Conservation (phyloP, 2,113 vertebrate species). For the Mesocricetus auratus region DNA sequence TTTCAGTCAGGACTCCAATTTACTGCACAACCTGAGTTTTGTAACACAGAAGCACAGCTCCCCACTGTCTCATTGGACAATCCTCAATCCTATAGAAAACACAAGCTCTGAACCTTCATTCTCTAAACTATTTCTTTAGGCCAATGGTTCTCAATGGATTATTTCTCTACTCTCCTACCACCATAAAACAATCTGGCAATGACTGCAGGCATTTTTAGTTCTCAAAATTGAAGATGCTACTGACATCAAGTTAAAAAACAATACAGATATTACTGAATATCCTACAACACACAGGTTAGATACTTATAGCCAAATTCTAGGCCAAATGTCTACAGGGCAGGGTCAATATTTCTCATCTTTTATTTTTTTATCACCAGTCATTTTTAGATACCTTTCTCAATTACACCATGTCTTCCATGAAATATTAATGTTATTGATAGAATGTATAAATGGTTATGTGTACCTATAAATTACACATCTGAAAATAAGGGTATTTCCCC, state of each 20-base stretch:
- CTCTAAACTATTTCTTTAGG: slow-evolving; percentile 34
- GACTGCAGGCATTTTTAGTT: neutral
- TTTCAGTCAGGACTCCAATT: neutral
- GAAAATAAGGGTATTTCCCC: neutral
- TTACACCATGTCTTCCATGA: neutral
- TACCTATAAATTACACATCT: neutral
- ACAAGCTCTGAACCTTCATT: neutral
- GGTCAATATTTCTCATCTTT: slow-evolving; percentile 19
- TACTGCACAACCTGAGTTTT: slow-evolving; percentile 23
- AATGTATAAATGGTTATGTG: neutral
- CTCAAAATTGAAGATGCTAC: neutral
- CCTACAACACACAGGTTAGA: neutral
- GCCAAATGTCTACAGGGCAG: slow-evolving; percentile 6
- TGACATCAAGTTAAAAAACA: slow-evolving; percentile 31
- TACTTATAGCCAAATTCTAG: neutral
- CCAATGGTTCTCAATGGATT: neutral
- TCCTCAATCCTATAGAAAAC: neutral
- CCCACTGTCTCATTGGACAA: neutral
- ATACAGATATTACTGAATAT: neutral
- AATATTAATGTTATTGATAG: slow-evolving; percentile 41
- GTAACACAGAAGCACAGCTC: slow-evolving; percentile 2
- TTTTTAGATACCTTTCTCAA: neutral
- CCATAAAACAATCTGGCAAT: neutral
- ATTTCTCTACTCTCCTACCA: neutral
- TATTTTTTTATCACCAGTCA: neutral